Percentiles rank a stretch among this genome's conserved stretches.
phyloP scores from a whole-genome alignment of 2,797 vertebrate species.

The Manis pentadactyla region DNA sequence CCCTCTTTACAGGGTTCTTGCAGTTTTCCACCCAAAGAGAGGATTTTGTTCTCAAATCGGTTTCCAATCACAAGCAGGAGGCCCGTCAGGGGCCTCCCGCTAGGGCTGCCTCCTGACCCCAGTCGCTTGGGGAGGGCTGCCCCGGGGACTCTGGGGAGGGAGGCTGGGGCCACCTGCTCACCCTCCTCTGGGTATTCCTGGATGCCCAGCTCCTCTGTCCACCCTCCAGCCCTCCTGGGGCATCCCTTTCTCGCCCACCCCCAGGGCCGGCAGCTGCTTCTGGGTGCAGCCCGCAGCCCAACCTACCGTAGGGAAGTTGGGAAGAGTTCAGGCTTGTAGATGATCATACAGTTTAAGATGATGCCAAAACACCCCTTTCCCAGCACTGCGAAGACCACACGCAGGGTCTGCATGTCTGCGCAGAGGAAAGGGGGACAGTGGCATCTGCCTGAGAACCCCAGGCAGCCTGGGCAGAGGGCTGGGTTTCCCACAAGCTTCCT shows the following conservation, averaged over 20 bases:
- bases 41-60: background rate
- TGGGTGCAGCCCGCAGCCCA: fast-evolving
- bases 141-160: background rate
- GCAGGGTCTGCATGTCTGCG: slow-evolving; percentile 87
- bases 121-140: background rate
- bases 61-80: background rate
- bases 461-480: background rate
- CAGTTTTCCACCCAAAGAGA: background rate
- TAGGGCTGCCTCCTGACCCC: fast-evolving
- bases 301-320: slow-evolving; percentile 91
- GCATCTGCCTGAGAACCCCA: fast-evolving
- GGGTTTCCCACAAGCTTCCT: background rate
- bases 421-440: background rate
- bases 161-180: fast-evolving
- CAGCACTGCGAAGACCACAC: slow-evolving; percentile 89
- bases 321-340: slow-evolving; percentile 91
- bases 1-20: background rate
- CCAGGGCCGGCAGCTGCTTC: background rate
- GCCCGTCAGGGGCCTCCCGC: background rate
- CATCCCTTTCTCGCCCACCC: fast-evolving
- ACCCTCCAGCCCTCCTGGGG: fast-evolving
- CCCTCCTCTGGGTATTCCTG: background rate
- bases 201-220: background rate
- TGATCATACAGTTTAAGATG: slow-evolving; percentile 88
- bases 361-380: slow-evolving; percentile 92